phyloP scores from a whole-genome alignment of 2,888 invertebrate genomes.

The Drosophila merina region DNA sequence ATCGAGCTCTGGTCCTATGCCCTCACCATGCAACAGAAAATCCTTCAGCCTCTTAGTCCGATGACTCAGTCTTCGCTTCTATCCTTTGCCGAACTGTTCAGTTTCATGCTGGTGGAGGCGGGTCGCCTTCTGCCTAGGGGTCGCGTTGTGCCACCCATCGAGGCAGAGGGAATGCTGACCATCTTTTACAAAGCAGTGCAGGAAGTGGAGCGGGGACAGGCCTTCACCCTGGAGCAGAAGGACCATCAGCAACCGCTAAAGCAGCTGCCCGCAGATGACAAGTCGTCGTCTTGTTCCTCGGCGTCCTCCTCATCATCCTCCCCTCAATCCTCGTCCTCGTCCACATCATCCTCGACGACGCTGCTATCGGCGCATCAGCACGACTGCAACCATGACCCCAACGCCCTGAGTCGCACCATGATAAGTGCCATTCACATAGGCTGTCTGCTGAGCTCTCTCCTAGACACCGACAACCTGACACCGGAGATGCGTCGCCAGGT shows the following conservation, averaged over 20 bases:
- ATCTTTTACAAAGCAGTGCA: slow-evolving; percentile 93
- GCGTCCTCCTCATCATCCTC: slow-evolving; percentile 46
- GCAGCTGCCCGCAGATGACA: slow-evolving; percentile 45
- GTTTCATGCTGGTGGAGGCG: slow-evolving; percentile 96
- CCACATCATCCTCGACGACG: slow-evolving; percentile 51
- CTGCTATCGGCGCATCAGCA: slow-evolving; percentile 78
- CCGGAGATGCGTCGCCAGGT: slow-evolving; percentile 86
- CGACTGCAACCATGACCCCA: slow-evolving; percentile 88
- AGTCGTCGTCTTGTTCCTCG: slow-evolving; percentile 60
- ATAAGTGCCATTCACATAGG: slow-evolving; percentile 94
- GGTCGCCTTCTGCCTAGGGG: slow-evolving; percentile 89
- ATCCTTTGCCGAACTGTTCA: slow-evolving; percentile 97
- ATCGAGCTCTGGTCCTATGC: slow-evolving; percentile 98
- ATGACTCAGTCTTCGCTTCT: slow-evolving; percentile 97
- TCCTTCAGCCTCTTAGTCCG: slow-evolving; percentile 95
- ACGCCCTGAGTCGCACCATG: slow-evolving; percentile 92
- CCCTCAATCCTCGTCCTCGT: slow-evolving; percentile 1
- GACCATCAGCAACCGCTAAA: slow-evolving; percentile 53
- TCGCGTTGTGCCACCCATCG: slow-evolving; percentile 91
- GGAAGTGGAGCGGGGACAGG: slow-evolving; percentile 87
- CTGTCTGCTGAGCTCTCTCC: slow-evolving; percentile 89
- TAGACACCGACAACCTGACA: slow-evolving; percentile 86
- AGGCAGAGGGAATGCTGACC: slow-evolving; percentile 91
- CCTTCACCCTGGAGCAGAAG: slow-evolving; percentile 69
- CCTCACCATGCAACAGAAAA: slow-evolving; percentile 96